Evolutionary conservation across 2,797 vertebrate species (phyloP).

Genomic region (Phrynocephalus vlangalii): DNA sequence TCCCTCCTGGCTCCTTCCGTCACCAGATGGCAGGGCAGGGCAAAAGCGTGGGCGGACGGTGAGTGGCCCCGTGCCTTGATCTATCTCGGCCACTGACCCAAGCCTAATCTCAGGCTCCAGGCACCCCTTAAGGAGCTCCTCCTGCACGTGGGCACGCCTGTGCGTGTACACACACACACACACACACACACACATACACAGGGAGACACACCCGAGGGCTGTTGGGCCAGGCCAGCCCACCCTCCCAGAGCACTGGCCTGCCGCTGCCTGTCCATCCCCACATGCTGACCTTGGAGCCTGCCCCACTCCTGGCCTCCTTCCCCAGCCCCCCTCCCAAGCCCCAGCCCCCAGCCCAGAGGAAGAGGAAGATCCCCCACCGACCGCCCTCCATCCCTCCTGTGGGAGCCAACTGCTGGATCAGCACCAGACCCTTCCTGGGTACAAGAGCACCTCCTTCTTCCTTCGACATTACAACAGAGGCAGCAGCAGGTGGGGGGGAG

Average conservation of each 20-base stretch:
- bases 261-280: not conserved
- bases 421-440: rapidly evolving
- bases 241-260: not conserved
- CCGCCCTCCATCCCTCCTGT: not conserved
- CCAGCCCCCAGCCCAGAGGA: too few species aligned
- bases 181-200: not conserved
- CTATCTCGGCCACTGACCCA: not conserved
- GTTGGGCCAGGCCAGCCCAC: not conserved
- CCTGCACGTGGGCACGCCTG: not conserved
- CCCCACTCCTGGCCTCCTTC: too few species aligned
- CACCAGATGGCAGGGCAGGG: not conserved
- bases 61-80: not conserved
- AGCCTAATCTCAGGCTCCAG: not conserved
- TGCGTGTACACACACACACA: not conserved
- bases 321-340: too few species aligned
- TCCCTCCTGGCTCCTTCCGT: not conserved
- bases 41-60: not conserved
- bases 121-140: not conserved
- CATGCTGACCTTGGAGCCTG: too few species aligned
- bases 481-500: too few species aligned
- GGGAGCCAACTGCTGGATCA: not conserved
- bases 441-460: rapidly evolving
- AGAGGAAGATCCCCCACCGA: not conserved
- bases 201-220: not conserved
- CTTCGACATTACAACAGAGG: too few species aligned